phyloP scores from a whole-genome alignment of 1,140 invertebrate genomes.

The Platorchestia sp. region DNA sequence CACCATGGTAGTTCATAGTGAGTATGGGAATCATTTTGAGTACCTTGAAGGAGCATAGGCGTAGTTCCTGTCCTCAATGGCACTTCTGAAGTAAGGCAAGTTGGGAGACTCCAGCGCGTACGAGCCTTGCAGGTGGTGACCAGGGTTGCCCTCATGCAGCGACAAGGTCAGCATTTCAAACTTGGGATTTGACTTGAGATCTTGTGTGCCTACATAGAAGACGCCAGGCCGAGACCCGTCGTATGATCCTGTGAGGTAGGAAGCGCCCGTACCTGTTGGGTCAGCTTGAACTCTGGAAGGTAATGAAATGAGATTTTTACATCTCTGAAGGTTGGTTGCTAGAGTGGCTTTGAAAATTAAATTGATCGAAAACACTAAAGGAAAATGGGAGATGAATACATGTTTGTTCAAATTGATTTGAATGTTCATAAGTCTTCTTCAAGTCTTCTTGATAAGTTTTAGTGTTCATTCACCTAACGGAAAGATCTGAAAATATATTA shows the following conservation, averaged over 20 bases:
- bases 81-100: slow-evolving; percentile 56
- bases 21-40: not conserved
- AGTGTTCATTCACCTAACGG: too few species aligned
- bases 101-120: slow-evolving; percentile 64
- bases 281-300: slow-evolving; percentile 37
- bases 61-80: slow-evolving; percentile 57
- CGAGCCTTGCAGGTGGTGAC: slow-evolving; percentile 71
- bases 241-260: slow-evolving; percentile 63
- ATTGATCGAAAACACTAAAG: too few species aligned
- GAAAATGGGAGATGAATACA: too few species aligned
- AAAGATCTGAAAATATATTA: too few species aligned
- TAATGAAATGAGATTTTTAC: too few species aligned
- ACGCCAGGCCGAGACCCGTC: slow-evolving; percentile 66
- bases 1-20: not conserved
- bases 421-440: too few species aligned
- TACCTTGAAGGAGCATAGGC: slow-evolving; percentile 69
- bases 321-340: too few species aligned
- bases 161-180: slow-evolving; percentile 70
- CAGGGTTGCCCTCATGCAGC: slow-evolving; percentile 72
- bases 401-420: too few species aligned
- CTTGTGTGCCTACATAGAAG: slow-evolving; percentile 66
- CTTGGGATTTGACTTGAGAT: slow-evolving; percentile 66
- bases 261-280: slow-evolving; percentile 59
- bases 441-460: too few species aligned
- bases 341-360: too few species aligned